A percentile compares a stretch with the other conserved stretches of the same genome.
These are phyloP conservation scores for Plutella xylostella DNA, from an alignment of 2,888 invertebrate species.

Conservation along the genomic window DNA sequence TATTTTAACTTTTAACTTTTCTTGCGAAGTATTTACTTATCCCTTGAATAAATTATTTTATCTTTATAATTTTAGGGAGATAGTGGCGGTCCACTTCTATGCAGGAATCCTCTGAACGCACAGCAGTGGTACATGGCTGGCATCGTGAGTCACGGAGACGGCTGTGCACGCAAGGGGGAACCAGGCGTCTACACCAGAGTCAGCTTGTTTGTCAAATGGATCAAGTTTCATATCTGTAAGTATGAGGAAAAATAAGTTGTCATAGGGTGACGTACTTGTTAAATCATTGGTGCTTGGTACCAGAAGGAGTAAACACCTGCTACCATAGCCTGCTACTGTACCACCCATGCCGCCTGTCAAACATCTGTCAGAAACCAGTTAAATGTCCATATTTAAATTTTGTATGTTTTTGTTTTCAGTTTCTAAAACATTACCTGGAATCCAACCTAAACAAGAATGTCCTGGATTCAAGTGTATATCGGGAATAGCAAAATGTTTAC, in stretches of 20 bases:
- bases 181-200: slow-evolving; percentile 88
- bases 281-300: no score
- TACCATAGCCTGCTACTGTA: no score
- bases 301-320: no score
- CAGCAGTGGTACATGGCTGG: slow-evolving; percentile 86
- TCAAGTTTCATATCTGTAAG: slow-evolving; percentile 72
- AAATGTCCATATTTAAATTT: background rate
- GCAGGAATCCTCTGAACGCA: slow-evolving; percentile 74
- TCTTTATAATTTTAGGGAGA: slow-evolving; percentile 68
- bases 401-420: slow-evolving; percentile 42
- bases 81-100: slow-evolving; percentile 87
- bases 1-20: background rate
- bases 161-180: slow-evolving; percentile 83
- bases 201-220: slow-evolving; percentile 81
- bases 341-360: no score
- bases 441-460: slow-evolving; percentile 72
- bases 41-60: background rate
- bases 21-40: background rate
- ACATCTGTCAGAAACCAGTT: no score
- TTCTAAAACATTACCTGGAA: slow-evolving; percentile 49
- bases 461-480: slow-evolving; percentile 79
- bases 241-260: slow-evolving; percentile 19
- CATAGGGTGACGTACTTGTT: no score
- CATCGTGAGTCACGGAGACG: slow-evolving; percentile 88
- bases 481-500: slow-evolving; percentile 76